These are phyloP conservation scores for Metopolophium dirhodum DNA, from an alignment of 1,140 invertebrate genomes.

Conservation along the genomic window DNA sequence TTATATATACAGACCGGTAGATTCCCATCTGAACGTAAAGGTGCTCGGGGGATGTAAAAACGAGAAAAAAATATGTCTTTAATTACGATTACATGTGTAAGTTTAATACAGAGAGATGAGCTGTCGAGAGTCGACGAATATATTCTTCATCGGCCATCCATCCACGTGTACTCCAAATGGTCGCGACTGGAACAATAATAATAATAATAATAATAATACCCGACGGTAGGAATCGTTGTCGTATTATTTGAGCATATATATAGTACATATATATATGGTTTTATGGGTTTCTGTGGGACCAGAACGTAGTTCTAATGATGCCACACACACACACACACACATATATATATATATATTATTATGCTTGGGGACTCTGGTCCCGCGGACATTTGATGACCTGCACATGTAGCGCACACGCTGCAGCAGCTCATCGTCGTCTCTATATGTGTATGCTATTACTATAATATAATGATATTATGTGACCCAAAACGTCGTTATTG, in stretches of 20 bases:
- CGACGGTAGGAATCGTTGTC: background rate
- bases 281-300: constrained; percentile 43
- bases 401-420: background rate
- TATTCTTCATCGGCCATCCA: background rate
- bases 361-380: background rate
- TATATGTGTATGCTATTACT: background rate
- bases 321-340: background rate
- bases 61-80: constrained; percentile 38
- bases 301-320: background rate
- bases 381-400: constrained; percentile 54
- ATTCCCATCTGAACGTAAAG: background rate
- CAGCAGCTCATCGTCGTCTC: background rate
- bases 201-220: constrained; percentile 6
- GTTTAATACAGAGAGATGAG: background rate
- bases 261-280: background rate
- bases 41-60: background rate
- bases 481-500: constrained; percentile 13
- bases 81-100: constrained; percentile 26
- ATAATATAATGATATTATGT: background rate
- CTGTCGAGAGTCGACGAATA: background rate
- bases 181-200: constrained; percentile 4
- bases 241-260: background rate
- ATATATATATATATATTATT: background rate
- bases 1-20: background rate
- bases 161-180: constrained; percentile 53